Base-by-base conservation (phyloP, 2,888 invertebrate species). In the Anoplius nigerrimus region DNA sequence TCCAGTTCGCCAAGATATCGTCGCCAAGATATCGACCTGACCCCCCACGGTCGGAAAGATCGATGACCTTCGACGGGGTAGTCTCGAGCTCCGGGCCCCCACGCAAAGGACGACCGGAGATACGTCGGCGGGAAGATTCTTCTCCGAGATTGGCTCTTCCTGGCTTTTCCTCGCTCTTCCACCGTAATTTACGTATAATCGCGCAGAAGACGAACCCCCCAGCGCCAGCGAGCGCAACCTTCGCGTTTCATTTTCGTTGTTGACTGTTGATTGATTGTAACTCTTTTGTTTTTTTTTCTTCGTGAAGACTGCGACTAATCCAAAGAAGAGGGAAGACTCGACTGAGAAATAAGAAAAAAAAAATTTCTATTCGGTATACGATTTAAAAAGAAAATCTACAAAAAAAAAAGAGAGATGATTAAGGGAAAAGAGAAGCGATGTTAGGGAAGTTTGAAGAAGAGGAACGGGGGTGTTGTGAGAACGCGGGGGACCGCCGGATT, bases 271-370 rank as follows among this genome's bases (percentile, higher is more conserved):
- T 21, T 48, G 24, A 54, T 55, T 54, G 51, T 56, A 56, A 63
- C 63, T 22, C 55, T 52, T 27, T n/a, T n/a, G n/a, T n/a, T 67
- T 55, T 56, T 57, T 62, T 66, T 52, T 55, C 59, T 58, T 63
- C 68, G 55, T 63, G 58, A 75, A 80, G 80, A 78, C 80, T 80
- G 75, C 79, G 74, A 78, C 51, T 48, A 69, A 80, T 75, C 78
- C 75, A 80, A 80, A 80, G 80, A 78, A 72, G 74, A 67, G 68
- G 62, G 61, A 62, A 67, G 63, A 77, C 71, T 76, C 70, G 72
- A 79, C 72, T 65, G 70, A 76, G 61, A 65, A 62, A 60, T 64
- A 34, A 24, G 3, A 24, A 24, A 24, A 24, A 24, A 34, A 34
- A 6, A 34, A 34, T 59, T 42, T 27, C 27, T 24, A 22, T 48